Percentiles rank a stretch among this genome's conserved stretches.
Evolutionary conservation across 2,888 invertebrate species (phyloP).

Genomic region (Chalcosyrphus nemorum): DNA sequence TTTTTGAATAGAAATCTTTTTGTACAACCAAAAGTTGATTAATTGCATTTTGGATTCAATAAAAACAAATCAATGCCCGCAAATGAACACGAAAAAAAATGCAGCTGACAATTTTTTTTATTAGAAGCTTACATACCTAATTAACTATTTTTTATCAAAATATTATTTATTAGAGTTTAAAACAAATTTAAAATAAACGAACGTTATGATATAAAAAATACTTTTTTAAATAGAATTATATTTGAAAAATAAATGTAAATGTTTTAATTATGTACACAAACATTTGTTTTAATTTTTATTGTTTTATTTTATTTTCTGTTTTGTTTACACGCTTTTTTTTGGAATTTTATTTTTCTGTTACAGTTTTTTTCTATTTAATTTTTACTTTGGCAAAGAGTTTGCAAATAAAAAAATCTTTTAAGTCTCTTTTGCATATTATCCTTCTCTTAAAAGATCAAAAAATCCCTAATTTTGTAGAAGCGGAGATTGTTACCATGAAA

Average conservation of each 20-base stretch:
- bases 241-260: conserved; percentile 66
- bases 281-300: conserved; percentile 6
- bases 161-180: conserved; percentile 48
- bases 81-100: conserved; percentile 10
- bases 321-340: no score
- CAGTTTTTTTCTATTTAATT: neutral
- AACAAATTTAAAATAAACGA: conserved; percentile 38
- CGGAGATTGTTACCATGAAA: no score
- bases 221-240: conserved; percentile 62
- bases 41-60: conserved; percentile 19
- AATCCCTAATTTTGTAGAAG: no score
- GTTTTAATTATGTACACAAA: conserved; percentile 61
- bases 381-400: neutral
- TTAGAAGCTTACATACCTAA: conserved; percentile 16
- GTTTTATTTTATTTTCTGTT: no score
- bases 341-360: no score
- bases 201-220: conserved; percentile 27
- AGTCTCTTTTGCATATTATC: no score
- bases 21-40: neutral
- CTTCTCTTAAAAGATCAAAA: no score
- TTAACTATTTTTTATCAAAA: conserved; percentile 21
- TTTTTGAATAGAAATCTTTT: neutral
- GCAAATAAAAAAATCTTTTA: no score
- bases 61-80: neutral
- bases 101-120: neutral